phyloP scores from a whole-genome alignment of 2,888 invertebrate species.

The Ctenicera cuprea region DNA sequence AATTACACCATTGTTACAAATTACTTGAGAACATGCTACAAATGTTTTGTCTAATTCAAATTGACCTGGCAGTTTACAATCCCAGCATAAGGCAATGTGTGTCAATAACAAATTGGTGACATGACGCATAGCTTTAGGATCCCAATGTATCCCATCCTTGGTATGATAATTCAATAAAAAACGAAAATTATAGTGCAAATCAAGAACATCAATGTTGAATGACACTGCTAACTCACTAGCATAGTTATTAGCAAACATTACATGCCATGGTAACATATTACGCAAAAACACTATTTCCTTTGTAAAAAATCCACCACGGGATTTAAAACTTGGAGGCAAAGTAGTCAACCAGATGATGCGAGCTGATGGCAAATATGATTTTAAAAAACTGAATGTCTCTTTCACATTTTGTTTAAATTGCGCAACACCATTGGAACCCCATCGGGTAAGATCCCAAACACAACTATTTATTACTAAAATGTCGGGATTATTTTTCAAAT shows the following conservation, averaged over 20 bases:
- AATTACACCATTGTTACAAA: too few species aligned
- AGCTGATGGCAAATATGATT: slow-evolving; percentile 66
- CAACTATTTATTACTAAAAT: slow-evolving; percentile 61
- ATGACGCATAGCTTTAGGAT: slow-evolving; percentile 70
- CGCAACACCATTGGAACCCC: slow-evolving; percentile 65
- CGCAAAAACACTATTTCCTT: slow-evolving; percentile 70
- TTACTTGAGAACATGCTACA: too few species aligned
- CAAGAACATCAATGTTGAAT: slow-evolving; percentile 72
- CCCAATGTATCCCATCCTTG: slow-evolving; percentile 75
- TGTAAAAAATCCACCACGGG: slow-evolving; percentile 72
- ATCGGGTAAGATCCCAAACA: slow-evolving; percentile 62
- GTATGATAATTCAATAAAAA: slow-evolving; percentile 70
- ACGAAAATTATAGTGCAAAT: slow-evolving; percentile 73
- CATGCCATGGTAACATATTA: slow-evolving; percentile 70
- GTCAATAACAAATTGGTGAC: slow-evolving; percentile 73
- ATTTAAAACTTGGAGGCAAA: slow-evolving; percentile 70
- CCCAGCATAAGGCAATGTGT: slow-evolving; percentile 62
- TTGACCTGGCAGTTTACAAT: slow-evolving; percentile 45
- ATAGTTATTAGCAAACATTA: slow-evolving; percentile 73
- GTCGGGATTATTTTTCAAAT: slow-evolving; percentile 51
- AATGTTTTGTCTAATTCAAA: slow-evolving; percentile 25
- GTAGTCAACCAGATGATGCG: slow-evolving; percentile 74
- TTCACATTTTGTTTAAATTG: slow-evolving; percentile 71
- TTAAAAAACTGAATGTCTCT: slow-evolving; percentile 67
- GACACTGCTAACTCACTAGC: slow-evolving; percentile 67